Evolutionary conservation across 2,888 invertebrate genomes (phyloP).

Genomic region (Biston betularia): DNA sequence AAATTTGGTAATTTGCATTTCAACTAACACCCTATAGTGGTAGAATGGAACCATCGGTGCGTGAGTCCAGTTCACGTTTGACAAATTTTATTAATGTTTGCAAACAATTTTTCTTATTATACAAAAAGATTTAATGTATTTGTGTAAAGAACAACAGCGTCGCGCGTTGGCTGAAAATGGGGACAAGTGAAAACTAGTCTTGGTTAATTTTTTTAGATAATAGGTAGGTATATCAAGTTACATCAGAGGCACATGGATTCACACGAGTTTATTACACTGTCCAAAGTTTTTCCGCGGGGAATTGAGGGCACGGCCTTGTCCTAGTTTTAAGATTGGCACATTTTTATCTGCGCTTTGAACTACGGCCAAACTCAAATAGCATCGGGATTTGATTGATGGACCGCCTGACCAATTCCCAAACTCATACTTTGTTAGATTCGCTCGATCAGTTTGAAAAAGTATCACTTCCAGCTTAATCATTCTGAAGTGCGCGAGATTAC

Average conservation of each 20-base stretch:
- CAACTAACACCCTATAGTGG: too few relatives aligned
- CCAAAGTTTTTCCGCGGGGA: conserved; percentile 66
- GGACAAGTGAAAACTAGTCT: not conserved
- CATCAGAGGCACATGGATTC: conserved; percentile 28
- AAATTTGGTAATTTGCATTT: too few relatives aligned
- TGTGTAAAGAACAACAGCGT: not conserved
- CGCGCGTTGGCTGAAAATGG: too few relatives aligned
- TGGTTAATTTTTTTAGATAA: not conserved
- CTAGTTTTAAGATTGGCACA: conserved; percentile 81
- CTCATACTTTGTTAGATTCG: conserved; percentile 17
- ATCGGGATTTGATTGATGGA: conserved; percentile 62
- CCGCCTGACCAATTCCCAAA: conserved; percentile 34
- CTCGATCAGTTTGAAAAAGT: conserved; percentile 17
- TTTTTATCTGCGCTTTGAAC: conserved; percentile 77
- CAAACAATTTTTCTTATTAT: not conserved
- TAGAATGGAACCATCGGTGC: too few relatives aligned
- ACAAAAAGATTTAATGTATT: too few relatives aligned
- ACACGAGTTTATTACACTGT: conserved; percentile 64
- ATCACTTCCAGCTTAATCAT: conserved; percentile 8
- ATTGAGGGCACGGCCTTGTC: conserved; percentile 81
- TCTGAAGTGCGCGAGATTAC: conserved; percentile 18
- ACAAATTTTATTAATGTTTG: not conserved
- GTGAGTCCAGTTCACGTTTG: not conserved
- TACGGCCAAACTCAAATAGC: conserved; percentile 60
- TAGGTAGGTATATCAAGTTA: conserved; percentile 53